A percentile compares a stretch with the other conserved stretches of the same genome.
These are phyloP conservation scores for Eidolon helvum DNA, from an alignment of 2,113 vertebrate genomes.

Conservation along the genomic window DNA sequence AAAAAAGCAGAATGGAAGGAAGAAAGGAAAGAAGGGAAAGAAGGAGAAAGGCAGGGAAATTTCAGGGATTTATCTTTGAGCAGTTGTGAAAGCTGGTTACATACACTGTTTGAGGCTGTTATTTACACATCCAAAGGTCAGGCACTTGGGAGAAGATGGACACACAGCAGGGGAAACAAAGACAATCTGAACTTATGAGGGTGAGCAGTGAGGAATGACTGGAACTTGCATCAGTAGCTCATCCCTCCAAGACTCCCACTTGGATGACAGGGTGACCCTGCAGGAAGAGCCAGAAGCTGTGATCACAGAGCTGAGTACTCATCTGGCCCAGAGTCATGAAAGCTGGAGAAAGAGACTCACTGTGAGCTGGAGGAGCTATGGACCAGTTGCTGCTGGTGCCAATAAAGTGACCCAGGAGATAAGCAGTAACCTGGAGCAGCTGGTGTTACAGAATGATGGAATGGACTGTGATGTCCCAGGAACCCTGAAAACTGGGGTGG, in stretches of 20 bases:
- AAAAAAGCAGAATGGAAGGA: background rate
- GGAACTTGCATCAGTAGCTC: background rate
- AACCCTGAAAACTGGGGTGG: background rate
- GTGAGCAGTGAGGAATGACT: background rate
- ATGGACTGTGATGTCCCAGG: background rate
- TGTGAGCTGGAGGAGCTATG: background rate
- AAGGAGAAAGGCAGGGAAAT: background rate
- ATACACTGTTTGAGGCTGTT: background rate
- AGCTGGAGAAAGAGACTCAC: background rate
- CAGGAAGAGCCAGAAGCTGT: background rate
- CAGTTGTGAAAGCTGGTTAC: background rate
- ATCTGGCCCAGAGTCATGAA: background rate
- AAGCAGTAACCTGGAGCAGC: fast-evolving
- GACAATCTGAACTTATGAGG: background rate
- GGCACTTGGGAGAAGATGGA: background rate
- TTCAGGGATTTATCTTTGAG: background rate
- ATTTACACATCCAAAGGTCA: background rate
- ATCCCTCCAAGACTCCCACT: background rate
- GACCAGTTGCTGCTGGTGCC: too few species aligned
- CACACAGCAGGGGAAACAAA: background rate
- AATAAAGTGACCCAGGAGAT: background rate
- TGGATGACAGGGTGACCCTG: background rate
- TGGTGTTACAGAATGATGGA: background rate
- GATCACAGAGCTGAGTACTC: background rate
- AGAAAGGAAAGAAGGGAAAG: background rate